Percentiles rank a stretch among this genome's conserved stretches.
Evolutionary conservation across 2,113 vertebrate genomes (phyloP).

Genomic region (Thomomys bottae): DNA sequence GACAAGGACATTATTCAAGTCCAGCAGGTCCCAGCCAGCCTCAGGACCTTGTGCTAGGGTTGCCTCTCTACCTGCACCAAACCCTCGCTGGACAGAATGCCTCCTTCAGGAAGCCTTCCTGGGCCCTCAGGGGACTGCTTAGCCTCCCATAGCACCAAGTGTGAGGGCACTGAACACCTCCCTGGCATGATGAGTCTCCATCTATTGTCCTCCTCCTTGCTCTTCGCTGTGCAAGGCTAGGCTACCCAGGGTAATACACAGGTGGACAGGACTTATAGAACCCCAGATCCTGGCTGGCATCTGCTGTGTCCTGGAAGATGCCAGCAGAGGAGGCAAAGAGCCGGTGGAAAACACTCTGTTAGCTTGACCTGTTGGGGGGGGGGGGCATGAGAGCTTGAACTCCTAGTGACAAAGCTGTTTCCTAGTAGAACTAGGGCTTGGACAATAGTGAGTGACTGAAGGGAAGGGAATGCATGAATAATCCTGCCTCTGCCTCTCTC

Average conservation of each 20-base stretch:
- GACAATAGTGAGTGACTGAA: background rate
- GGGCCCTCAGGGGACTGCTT: background rate
- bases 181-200: accelerated
- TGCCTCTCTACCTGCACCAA: background rate
- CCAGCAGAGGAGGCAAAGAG: background rate
- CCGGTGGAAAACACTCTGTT: background rate
- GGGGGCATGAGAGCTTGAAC: too few relatives aligned
- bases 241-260: accelerated
- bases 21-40: background rate
- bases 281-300: background rate
- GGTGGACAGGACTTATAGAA: background rate
- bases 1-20: background rate
- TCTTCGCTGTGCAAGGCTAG: background rate
- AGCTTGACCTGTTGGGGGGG: background rate
- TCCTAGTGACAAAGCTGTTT: background rate
- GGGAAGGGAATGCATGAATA: background rate
- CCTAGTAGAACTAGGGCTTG: background rate
- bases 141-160: background rate
- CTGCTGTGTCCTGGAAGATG: background rate
- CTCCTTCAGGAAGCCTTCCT: constrained; percentile 19
- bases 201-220: too few relatives aligned
- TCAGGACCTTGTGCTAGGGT: background rate
- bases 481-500: background rate
- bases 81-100: background rate
- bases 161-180: too few relatives aligned